Base-by-base conservation (phyloP, 2,113 vertebrate genomes). In the Sinosuthora webbiana region DNA sequence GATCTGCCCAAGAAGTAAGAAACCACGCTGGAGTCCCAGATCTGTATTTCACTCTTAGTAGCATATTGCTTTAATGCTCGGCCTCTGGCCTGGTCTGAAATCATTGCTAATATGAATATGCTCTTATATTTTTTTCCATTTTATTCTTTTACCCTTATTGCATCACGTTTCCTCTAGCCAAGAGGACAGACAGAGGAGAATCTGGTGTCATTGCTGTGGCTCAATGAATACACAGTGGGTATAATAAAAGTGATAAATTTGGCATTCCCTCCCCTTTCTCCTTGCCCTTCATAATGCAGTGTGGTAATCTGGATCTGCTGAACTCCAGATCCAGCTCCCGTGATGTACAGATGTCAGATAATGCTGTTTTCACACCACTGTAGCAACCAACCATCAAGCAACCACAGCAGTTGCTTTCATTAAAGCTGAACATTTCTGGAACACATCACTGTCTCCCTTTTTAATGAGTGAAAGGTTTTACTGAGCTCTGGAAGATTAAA, bases 211-310 rank as follows among this genome's bases (percentile, higher is more conserved):
- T 95, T 97, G 97, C 96, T 97, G 89, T 97, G 97, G 97, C 97
- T 97, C 97, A 97, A 97, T 97, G 97, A 97, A 97, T 96, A 97
- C 96, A 97, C 97, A 97, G 97, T 97, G 97, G 97, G 97, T 97
- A 97, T 97, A 96, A 89, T 20, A 93, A 90, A 93, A 96, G 80
- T 84, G 57, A 93, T 95, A 60, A 75, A 95, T 96, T 94, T 96
- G 92, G 96, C 96, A 90, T 97, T 95, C 90, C 94, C 62, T 90
- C 62, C 88, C 93, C 87, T 90, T 95, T 85, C 39, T 96, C 94
- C 91, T 82, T 95, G 94, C 89, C 91, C 71, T 95, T 50, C 94
- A 94, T 94, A 84, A 79, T 75, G 56, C 92, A 87, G 55, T 95
- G 71, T 83, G 65, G 62, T 95, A 71, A 62, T 75, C 73, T 91